Evolutionary conservation across 2,797 vertebrate genomes (phyloP), one percentile per base, ranked within the genome.

Genomic region (Australoheros facetus): DNA sequence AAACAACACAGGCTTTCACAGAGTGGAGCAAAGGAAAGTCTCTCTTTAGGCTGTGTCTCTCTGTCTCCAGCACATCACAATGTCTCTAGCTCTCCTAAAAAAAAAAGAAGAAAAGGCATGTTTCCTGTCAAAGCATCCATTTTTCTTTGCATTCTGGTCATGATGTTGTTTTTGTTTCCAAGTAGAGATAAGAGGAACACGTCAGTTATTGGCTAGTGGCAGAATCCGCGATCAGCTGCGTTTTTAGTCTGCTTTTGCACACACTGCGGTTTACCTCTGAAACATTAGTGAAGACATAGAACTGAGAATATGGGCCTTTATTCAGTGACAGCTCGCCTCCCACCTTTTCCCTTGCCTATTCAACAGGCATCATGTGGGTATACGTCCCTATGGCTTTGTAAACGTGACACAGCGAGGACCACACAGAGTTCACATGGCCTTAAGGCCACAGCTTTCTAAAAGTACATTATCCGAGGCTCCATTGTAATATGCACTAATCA

Each of bases 401-500:
- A 60, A 56, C 1, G 26, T 48, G 69, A 71, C 32, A 12, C 54
- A 74, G 17, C 56, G 5, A 2, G 28, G 19, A 57, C 72, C 73
- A 26, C 7, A 12, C 19, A 32, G 37, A 55, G 58, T 75, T 87
- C 37, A 59, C 2, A 7, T 71, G 45, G 53, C 58, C 51, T 21
- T 8, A 11, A 60, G 51, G 66, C 53, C 30, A 69, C 71, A 82
- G 66, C 80, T 45, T 54, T 85, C 71, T 75, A 28, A 81, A 85
- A 80, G 74, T 56, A 66, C 80, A 57, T 87, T 72, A 83, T 79
- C 23, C 2, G 60, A 64, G 86, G 83, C 84, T 79, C 74, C 79
- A 78, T 78, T 76, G 57, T 88, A 86, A 88, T 82, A 54, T 82
- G 75, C 70, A 74, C 70, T 85, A 87, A 91, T 95, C 86, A 89